Conservation (phyloP, 1,140 invertebrate genomes). For the Rhizoglyphus robini region DNA sequence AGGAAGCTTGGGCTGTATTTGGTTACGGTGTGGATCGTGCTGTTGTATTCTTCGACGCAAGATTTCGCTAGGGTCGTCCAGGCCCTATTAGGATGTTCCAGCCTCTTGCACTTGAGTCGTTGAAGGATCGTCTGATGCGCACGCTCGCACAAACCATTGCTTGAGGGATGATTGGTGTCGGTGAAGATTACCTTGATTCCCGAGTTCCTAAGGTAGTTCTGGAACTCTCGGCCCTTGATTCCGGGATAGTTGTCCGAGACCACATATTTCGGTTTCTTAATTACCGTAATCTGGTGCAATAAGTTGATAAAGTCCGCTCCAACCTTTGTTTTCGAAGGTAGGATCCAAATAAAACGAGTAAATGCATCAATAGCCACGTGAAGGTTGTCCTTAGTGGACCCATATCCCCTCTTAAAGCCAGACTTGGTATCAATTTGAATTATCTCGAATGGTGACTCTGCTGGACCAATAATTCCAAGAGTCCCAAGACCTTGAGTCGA, state of each 20-base stretch:
- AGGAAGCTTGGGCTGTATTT: background rate
- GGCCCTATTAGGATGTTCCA: background rate
- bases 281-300: background rate
- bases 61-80: background rate
- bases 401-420: too few species aligned
- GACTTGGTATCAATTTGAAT: too few species aligned
- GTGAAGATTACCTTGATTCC: background rate
- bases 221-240: constrained; percentile 1
- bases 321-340: background rate
- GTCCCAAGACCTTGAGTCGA: too few species aligned
- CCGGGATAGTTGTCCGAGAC: constrained; percentile 1
- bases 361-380: constrained; percentile 17
- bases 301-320: constrained; percentile 17
- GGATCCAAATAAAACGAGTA: constrained; percentile 15
- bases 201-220: constrained; percentile 1
- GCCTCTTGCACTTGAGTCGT: background rate
- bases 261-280: background rate
- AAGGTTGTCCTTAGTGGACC: constrained; percentile 14
- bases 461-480: too few species aligned
- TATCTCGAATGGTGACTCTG: too few species aligned
- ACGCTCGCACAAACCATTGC: background rate
- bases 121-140: background rate
- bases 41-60: background rate
- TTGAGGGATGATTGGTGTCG: background rate
- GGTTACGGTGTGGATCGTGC: background rate